These are phyloP conservation scores for Luehdorfia chinensis DNA, from an alignment of 1,140 invertebrate species.

Conservation along the genomic window DNA sequence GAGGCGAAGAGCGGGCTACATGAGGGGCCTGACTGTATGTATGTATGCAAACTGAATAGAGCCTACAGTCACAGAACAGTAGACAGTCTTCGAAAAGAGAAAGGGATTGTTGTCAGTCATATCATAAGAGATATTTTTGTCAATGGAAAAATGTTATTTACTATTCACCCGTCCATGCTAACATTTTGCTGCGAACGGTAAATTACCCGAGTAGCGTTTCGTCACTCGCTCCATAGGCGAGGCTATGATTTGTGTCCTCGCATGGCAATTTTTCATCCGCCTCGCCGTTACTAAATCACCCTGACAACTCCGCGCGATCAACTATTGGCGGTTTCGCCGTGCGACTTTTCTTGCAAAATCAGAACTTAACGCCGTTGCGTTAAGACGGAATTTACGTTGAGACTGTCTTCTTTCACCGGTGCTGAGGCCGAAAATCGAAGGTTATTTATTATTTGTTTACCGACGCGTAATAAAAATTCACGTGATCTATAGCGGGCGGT, in stretches of 20 bases:
- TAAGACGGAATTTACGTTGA: conserved; percentile 16
- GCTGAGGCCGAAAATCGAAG: conserved; percentile 13
- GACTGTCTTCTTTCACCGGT: not conserved
- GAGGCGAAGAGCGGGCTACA: too few relatives aligned
- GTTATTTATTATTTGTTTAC: conserved; percentile 38
- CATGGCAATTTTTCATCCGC: conserved; percentile 48
- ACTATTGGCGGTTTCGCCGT: conserved; percentile 29
- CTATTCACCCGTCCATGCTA: too few relatives aligned
- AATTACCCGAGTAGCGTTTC: conserved; percentile 21
- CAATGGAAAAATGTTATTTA: too few relatives aligned
- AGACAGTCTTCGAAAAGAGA: too few relatives aligned
- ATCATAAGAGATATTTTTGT: too few relatives aligned
- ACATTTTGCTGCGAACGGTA: too few relatives aligned
- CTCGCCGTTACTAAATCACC: conserved; percentile 47
- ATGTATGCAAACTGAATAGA: too few relatives aligned
- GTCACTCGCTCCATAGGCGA: conserved; percentile 39
- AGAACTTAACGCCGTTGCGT: conserved; percentile 6
- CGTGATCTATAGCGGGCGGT: conserved; percentile 18
- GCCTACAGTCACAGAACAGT: too few relatives aligned
- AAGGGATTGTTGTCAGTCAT: too few relatives aligned
- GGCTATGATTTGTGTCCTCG: conserved; percentile 47
- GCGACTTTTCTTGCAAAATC: too few relatives aligned
- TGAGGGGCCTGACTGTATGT: too few relatives aligned
- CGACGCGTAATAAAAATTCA: conserved; percentile 30
- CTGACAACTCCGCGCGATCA: conserved; percentile 35